phyloP scores from a whole-genome alignment of 2,113 vertebrate species.

The Apodemus speciosus region DNA sequence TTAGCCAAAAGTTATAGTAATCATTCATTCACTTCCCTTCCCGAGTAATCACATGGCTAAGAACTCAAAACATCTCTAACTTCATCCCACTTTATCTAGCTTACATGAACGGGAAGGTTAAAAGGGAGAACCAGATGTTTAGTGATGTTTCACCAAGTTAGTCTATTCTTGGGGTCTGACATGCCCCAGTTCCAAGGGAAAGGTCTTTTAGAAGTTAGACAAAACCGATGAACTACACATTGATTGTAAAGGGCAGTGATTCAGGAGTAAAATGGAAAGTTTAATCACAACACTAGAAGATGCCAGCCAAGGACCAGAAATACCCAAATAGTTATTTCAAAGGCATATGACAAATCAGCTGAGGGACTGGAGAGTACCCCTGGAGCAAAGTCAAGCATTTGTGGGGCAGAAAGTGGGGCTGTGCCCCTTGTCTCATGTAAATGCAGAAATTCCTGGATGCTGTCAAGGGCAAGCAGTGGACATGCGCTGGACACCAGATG shows the following conservation, averaged over 20 bases:
- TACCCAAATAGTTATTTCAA: background rate
- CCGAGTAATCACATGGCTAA: constrained; percentile 77
- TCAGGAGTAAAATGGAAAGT: background rate
- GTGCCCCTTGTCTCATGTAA: background rate
- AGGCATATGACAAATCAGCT: background rate
- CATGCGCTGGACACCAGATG: background rate
- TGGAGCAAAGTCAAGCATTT: background rate
- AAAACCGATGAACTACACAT: constrained; percentile 40
- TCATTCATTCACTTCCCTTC: constrained; percentile 69
- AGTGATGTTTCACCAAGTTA: constrained; percentile 67
- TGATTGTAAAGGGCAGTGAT: constrained; percentile 23
- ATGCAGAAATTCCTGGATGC: background rate
- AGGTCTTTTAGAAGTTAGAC: constrained; percentile 65
- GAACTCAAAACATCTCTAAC: constrained; percentile 71
- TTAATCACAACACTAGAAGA: background rate
- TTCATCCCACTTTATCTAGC: constrained; percentile 68
- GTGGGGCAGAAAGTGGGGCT: no score
- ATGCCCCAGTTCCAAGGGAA: constrained; percentile 53
- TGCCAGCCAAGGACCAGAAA: background rate
- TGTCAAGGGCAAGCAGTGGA: accelerated
- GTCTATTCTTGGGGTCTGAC: constrained; percentile 54
- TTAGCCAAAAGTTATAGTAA: constrained; percentile 74
- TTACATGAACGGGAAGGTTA: constrained; percentile 71
- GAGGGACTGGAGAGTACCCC: background rate
- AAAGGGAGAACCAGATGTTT: constrained; percentile 75